A percentile compares a stretch with the other conserved stretches of the same genome.
phyloP scores from a whole-genome alignment of 2,797 vertebrate species.

The Anguilla megastoma region DNA sequence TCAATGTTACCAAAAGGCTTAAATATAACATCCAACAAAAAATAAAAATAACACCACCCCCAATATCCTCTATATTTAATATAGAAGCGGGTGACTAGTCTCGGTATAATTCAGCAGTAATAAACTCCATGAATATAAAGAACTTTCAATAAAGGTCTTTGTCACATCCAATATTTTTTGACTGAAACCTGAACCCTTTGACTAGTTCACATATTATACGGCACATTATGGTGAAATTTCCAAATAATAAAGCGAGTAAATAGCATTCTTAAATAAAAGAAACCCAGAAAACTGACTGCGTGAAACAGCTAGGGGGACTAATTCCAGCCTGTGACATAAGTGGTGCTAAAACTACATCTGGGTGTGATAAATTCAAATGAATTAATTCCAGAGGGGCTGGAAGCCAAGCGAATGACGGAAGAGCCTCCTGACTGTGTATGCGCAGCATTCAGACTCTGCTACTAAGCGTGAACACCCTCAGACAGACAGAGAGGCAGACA shows the following conservation, averaged over 20 bases:
- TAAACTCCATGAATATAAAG: not conserved
- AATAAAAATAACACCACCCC: not conserved
- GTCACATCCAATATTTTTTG: not conserved
- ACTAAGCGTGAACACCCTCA: not conserved
- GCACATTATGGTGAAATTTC: not conserved
- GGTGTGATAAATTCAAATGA: not conserved
- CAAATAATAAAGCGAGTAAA: not conserved
- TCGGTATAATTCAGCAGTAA: not conserved
- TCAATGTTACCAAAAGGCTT: not conserved
- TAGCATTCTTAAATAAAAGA: not conserved
- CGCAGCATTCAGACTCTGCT: not conserved
- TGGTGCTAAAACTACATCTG: conserved; percentile 8
- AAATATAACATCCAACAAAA: not conserved
- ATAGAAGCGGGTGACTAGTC: not conserved
- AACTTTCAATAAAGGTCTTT: not conserved
- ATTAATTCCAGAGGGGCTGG: conserved; percentile 8
- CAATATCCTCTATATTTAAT: not conserved
- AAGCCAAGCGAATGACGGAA: not conserved
- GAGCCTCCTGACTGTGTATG: not conserved
- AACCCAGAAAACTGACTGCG: not conserved
- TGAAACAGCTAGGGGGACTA: not conserved
- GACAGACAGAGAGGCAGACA: not conserved
- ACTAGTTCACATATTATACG: not conserved
- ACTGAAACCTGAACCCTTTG: not conserved
- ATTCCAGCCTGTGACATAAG: not conserved